Evolutionary conservation across 2,113 vertebrate species (phyloP).

Genomic region (Ictalurus punctatus): DNA sequence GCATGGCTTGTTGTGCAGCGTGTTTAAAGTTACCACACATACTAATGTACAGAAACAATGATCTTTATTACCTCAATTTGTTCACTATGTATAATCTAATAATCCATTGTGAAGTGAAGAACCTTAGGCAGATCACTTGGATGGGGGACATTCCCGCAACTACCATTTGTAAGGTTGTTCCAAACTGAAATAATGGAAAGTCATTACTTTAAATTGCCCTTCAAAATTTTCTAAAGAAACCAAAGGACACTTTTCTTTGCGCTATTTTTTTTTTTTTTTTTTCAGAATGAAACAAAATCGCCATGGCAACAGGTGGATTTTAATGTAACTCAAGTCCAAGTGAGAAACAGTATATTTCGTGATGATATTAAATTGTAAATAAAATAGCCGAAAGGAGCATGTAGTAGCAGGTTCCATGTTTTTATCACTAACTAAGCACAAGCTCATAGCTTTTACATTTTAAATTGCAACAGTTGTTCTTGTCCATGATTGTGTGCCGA

Average conservation of each 20-base stretch:
- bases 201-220: background rate
- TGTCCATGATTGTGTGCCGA: background rate
- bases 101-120: background rate
- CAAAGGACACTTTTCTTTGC: background rate
- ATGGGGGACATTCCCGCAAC: background rate
- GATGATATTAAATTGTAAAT: background rate
- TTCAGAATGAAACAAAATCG: background rate
- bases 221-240: background rate
- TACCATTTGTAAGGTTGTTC: background rate
- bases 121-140: background rate
- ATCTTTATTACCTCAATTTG: background rate
- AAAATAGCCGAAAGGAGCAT: background rate
- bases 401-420: background rate
- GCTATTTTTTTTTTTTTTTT: background rate
- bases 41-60: background rate
- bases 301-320: background rate
- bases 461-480: background rate
- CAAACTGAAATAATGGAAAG: background rate
- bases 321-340: background rate
- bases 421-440: background rate
- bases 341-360: background rate
- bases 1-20: background rate
- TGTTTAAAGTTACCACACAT: background rate
- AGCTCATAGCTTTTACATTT: background rate
- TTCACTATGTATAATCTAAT: background rate